A percentile compares a stretch with the other conserved stretches of the same genome.
phyloP scores from a whole-genome alignment of 2,888 invertebrate genomes.

The Xanthostigma xanthostigma region DNA sequence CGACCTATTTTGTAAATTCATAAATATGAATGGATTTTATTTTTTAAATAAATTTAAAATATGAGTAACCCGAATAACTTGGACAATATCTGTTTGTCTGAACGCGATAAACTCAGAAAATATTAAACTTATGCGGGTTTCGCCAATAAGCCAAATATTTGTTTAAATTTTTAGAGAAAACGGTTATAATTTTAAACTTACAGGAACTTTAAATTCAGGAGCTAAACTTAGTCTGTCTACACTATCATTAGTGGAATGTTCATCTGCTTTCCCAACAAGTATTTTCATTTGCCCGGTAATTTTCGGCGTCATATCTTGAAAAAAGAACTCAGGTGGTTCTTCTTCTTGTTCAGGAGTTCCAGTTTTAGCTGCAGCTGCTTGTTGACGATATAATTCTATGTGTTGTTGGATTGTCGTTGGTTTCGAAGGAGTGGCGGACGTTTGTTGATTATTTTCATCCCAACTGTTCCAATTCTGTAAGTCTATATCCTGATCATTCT shows the following conservation, averaged over 20 bases:
- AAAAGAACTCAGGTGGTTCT: slow-evolving; percentile 37
- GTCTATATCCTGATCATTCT: slow-evolving; percentile 15
- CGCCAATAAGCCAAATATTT: too few relatives aligned
- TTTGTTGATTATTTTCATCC: slow-evolving; percentile 31
- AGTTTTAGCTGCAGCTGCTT: slow-evolving; percentile 23
- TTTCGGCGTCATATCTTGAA: slow-evolving; percentile 44
- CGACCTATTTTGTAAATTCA: background rate
- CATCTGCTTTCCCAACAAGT: slow-evolving; percentile 28
- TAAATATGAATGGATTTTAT: too few relatives aligned
- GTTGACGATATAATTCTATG: slow-evolving; percentile 45
- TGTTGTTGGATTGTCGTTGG: slow-evolving; percentile 41
- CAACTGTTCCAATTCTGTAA: slow-evolving; percentile 41
- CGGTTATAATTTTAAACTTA: too few relatives aligned
- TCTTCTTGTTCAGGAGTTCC: slow-evolving; percentile 23
- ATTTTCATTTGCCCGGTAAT: slow-evolving; percentile 43
- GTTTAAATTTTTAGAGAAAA: too few relatives aligned
- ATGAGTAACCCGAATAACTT: too few relatives aligned
- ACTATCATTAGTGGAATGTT: slow-evolving; percentile 16
- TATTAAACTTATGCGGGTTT: too few relatives aligned
- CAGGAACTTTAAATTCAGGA: slow-evolving; percentile 7
- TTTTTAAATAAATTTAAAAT: too few relatives aligned
- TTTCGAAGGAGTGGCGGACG: slow-evolving; percentile 15
- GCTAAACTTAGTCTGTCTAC: slow-evolving; percentile 19
- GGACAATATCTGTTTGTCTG: too few relatives aligned
- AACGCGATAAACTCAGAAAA: too few relatives aligned